These are phyloP conservation scores for Nephrotoma appendiculata DNA, from an alignment of 2,888 invertebrate genomes.

Conservation along the genomic window DNA sequence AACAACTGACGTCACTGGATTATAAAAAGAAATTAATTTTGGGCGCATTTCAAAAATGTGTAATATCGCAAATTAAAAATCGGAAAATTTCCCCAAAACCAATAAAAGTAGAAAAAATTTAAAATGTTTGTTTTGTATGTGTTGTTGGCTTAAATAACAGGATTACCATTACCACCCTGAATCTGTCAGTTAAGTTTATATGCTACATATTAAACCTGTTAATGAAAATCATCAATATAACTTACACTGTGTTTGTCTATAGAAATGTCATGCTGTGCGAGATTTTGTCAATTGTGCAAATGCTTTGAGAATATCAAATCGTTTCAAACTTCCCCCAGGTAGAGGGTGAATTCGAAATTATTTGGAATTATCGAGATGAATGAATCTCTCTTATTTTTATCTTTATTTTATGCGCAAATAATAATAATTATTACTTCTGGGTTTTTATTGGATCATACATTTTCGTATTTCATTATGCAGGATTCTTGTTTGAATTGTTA, in stretches of 20 bases:
- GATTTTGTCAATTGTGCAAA: background rate
- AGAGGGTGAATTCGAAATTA: background rate
- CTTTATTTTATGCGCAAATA: background rate
- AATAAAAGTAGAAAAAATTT: background rate
- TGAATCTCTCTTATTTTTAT: background rate
- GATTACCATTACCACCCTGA: background rate
- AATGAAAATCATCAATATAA: background rate
- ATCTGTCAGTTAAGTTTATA: background rate
- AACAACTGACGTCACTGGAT: background rate
- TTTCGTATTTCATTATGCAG: background rate
- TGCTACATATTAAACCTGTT: background rate
- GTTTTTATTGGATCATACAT: background rate
- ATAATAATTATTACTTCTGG: background rate
- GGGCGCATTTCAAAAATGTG: background rate
- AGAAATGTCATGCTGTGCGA: background rate
- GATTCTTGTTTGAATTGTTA: background rate
- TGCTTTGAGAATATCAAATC: background rate
- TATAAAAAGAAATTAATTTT: background rate
- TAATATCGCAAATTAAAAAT: background rate
- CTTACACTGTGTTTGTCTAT: background rate
- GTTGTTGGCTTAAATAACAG: background rate
- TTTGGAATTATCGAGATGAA: background rate
- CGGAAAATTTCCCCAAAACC: background rate
- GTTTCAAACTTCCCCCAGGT: background rate
- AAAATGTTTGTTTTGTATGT: background rate